phyloP scores from a whole-genome alignment of 2,113 vertebrate genomes.

The Odontophorus gujanensis region DNA sequence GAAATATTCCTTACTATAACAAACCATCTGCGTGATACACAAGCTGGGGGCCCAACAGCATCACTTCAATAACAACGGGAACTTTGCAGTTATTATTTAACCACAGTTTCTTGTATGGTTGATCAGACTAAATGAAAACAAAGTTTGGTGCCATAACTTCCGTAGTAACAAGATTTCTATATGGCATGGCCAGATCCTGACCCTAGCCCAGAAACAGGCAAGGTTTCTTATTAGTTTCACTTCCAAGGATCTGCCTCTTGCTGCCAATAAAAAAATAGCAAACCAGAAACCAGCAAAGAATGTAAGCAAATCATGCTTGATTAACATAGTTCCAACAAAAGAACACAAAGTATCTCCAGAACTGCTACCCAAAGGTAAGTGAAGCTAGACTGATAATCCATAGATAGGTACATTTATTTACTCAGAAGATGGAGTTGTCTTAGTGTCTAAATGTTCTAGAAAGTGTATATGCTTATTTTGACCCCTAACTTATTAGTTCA shows the following conservation, averaged over 20 bases:
- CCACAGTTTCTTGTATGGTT: rapidly evolving
- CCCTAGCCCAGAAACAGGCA: not conserved
- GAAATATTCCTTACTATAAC: not conserved
- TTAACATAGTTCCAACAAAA: not conserved
- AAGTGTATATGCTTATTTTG: not conserved
- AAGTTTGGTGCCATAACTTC: not conserved
- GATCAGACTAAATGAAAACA: not conserved
- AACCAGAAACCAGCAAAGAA: no score
- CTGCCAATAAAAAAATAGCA: not conserved
- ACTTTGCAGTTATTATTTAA: not conserved
- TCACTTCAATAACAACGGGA: not conserved
- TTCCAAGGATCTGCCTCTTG: not conserved
- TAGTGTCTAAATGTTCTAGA: not conserved
- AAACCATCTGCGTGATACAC: not conserved
- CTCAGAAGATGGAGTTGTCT: not conserved
- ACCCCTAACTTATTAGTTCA: not conserved
- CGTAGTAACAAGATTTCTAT: not conserved
- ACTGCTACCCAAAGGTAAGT: not conserved
- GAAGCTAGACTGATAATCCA: not conserved
- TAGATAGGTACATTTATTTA: rapidly evolving
- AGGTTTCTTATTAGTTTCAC: not conserved
- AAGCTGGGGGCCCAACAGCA: not conserved
- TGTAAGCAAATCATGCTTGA: not conserved
- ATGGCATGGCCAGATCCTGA: not conserved
- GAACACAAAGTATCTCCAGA: not conserved